These are phyloP conservation scores for Bubo scandiacus DNA, from an alignment of 2,113 vertebrate species.

Conservation along the genomic window DNA sequence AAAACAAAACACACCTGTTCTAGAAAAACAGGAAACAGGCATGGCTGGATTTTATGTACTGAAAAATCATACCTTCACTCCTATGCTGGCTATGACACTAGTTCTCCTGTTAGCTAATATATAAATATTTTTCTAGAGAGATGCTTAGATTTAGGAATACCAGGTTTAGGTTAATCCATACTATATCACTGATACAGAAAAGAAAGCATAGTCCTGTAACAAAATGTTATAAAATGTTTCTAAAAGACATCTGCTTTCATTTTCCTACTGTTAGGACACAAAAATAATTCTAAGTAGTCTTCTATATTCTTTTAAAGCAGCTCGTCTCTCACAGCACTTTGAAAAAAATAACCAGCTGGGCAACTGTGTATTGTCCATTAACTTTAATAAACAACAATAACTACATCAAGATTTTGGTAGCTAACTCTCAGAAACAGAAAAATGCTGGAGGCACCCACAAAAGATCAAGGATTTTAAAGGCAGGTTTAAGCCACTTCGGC, in stretches of 20 bases:
- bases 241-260: not conserved
- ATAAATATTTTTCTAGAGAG: not conserved
- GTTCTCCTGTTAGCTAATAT: not conserved
- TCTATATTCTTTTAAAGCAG: not conserved
- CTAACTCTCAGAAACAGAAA: not conserved
- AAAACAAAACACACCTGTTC: not conserved
- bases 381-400: not conserved
- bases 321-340: not conserved
- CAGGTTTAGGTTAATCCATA: not conserved
- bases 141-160: not conserved
- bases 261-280: not conserved
- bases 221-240: not conserved
- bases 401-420: not conserved
- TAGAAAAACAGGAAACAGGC: not conserved
- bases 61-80: not conserved
- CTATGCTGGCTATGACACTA: not conserved
- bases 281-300: not conserved
- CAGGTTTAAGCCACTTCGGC: not conserved
- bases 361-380: not conserved
- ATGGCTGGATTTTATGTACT: accelerated
- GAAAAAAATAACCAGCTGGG: not conserved
- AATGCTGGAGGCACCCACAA: not conserved
- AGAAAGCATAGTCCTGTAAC: not conserved
- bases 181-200: not conserved
- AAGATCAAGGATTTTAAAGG: not conserved